Base-by-base conservation (phyloP, 2,113 vertebrate genomes). In the Scolopax mira region DNA sequence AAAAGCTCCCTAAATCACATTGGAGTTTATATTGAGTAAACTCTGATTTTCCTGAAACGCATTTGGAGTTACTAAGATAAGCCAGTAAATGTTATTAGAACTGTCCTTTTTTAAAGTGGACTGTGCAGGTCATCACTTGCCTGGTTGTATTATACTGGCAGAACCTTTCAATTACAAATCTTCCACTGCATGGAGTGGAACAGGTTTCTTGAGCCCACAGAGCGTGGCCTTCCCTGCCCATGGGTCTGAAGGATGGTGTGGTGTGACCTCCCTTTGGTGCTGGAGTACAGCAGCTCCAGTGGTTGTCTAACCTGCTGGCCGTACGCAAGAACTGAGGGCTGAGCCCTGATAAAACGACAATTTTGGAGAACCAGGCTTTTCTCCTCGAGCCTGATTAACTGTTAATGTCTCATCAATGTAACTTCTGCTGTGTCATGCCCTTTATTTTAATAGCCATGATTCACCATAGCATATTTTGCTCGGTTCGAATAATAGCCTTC, bases 351-450 rank as follows among this genome's bases (percentile, higher is more conserved):
- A 33, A 61, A 72, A 30, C 27, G 21, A 8, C 6, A 1, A 7
- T 67, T 95, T 64, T 93, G 48, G 33, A 81, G 57, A 87, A 9
- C 31, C 9, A 31, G 25, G 11, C 21, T 85, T 90, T 92, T 52
- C 41, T 90, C 22, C 42, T 90, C 19, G 12, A 73, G n/a, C 42
- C 65, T 57, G 44, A 37, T 86, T 37, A 80, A 67, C 52, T 5
- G 10, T 48, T 86, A 52, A 71, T 80, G 74, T 80, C 48, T 64
- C 39, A 81, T 90, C 44, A 54, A 1, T 90, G 49, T 84, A 52
- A 57, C 31, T 96, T 90, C 37, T 95, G 85, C 89, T 89, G 70
- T 79, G 66, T 92, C 92, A 93, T 81, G 73, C 31, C 33, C 62
- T 79, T 87, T 64, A 62, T 58, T 93, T 92, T 79, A 72, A 22